These are phyloP conservation scores for Todus mexicanus DNA, from an alignment of 2,797 vertebrate genomes.

Conservation along the genomic window DNA sequence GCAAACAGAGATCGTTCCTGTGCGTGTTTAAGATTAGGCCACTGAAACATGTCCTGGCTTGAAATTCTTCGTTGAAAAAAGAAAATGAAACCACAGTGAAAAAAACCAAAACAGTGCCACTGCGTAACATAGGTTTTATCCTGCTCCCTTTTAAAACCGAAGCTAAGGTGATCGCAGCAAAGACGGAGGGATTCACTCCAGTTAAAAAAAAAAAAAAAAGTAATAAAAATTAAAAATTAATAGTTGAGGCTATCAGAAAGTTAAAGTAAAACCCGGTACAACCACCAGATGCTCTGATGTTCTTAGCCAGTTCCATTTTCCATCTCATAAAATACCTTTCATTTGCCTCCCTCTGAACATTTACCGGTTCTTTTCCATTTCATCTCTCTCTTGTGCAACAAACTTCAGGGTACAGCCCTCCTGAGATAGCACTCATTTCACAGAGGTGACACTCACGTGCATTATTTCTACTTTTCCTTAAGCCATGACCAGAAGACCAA, in stretches of 20 bases:
- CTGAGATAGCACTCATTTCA: not conserved
- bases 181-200: not conserved
- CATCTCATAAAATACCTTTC: not conserved
- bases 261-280: not conserved
- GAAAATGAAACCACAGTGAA: slow-evolving; percentile 53
- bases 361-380: not conserved
- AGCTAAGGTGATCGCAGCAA: not conserved
- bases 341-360: not conserved
- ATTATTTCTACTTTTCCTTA: not conserved
- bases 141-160: not conserved
- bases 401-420: not conserved
- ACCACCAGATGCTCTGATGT: not conserved
- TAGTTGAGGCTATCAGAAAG: not conserved
- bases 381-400: not conserved
- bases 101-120: not conserved
- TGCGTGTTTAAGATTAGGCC: slow-evolving; percentile 4
- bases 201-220: not conserved
- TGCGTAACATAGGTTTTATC: not conserved
- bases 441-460: not conserved
- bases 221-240: not conserved
- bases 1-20: slow-evolving; percentile 16
- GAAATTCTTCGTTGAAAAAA: slow-evolving; percentile 35
- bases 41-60: slow-evolving; percentile 43
- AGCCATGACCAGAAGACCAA: not conserved
- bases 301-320: not conserved